Conservation (phyloP, 2,113 vertebrate genomes). For the Gallinago paraguaiae region DNA sequence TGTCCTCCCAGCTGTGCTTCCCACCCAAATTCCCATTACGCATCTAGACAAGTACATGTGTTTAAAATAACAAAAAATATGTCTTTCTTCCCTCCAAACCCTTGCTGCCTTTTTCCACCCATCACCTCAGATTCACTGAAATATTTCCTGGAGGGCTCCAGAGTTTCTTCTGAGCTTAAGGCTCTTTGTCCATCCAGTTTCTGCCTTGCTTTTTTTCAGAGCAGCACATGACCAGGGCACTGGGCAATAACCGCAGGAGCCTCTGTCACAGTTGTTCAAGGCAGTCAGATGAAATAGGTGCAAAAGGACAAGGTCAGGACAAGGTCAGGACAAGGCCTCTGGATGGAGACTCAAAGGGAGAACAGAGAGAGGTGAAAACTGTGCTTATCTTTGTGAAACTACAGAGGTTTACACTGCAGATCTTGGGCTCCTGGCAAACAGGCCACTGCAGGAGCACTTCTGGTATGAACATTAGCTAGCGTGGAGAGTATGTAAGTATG, state of each 20-base stretch:
- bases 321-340: neutral
- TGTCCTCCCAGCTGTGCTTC: conserved; percentile 70
- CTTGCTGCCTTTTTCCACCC: conserved; percentile 12
- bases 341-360: neutral
- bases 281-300: neutral
- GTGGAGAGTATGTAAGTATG: accelerated
- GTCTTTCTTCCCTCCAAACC: neutral
- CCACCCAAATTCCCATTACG: conserved; percentile 71
- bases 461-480: neutral
- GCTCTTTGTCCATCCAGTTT: neutral
- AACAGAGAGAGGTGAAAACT: neutral
- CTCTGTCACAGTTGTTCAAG: neutral
- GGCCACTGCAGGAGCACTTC: neutral
- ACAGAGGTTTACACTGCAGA: neutral
- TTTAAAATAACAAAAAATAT: conserved; percentile 56
- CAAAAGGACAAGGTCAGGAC: neutral
- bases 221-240: neutral
- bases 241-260: neutral
- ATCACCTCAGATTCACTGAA: neutral
- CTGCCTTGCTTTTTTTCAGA: neutral
- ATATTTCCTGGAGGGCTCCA: neutral
- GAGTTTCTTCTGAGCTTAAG: neutral
- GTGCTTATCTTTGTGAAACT: neutral
- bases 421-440: neutral
- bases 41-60: conserved; percentile 61